Evolutionary conservation across 2,113 vertebrate species (phyloP), one percentile per base, ranked within the genome.

Genomic region (Corythornis cristatus): DNA sequence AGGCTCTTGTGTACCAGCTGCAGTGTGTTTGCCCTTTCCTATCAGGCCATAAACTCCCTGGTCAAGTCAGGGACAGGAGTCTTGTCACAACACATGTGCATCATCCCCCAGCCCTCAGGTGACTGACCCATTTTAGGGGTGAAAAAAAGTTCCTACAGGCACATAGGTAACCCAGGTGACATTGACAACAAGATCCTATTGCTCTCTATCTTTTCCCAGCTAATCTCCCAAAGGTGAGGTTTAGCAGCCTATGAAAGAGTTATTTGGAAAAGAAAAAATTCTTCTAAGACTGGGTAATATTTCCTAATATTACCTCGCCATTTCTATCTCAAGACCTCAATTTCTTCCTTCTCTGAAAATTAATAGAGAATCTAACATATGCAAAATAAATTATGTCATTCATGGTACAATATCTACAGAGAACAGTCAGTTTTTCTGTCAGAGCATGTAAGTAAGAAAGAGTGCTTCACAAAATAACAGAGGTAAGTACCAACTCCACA

Each of bases 281-380:
- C 61, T 84, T 85, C 58, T 76, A 62, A 85, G 43, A 37, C 1
- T 54, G 42, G 15, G 31, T 73, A 68, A 37, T 29, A 35, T 66
- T 90, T 88, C 54, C n/a, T 78, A 58, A 48, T 48, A 37, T 37
- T 68, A 19, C 45, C 35, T 90, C 46, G 16, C 3, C 25, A 31
- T 90, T 87, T 76, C 37, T 66, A 23, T 43, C 33, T 90, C 16
- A 16, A 57, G 80, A 82, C 20, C 29, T 90, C 65, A 33, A 12
- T 51, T 84, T 92, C 50, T 31, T 72, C 66, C 33, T 82, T 89
- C 37, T 87, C 68, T 33, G 28, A 58, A 90, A 81, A 80, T 31
- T 56, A 90, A 50, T 12, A 25, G 23, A 66, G 62, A 77, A 74
- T 6, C 70, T 84, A 37, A 37, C 37, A 37, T 37, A 83, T 90